phyloP scores from a whole-genome alignment of 2,113 vertebrate species.

The Podiceps cristatus region DNA sequence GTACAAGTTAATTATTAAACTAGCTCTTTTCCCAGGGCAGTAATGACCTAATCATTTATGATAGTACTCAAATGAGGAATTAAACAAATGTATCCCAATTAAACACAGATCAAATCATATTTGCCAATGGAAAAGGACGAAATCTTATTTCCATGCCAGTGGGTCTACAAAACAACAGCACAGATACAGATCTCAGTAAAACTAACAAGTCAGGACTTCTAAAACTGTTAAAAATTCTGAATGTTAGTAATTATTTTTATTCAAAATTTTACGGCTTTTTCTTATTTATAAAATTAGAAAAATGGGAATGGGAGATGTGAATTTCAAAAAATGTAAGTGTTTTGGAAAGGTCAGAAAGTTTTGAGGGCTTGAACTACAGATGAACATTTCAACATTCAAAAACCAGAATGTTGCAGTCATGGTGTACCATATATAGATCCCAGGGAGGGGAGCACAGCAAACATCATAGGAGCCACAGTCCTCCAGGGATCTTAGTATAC shows the following conservation, averaged over 20 bases:
- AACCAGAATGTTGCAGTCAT: neutral
- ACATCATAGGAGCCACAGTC: neutral
- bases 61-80: slow-evolving; percentile 1
- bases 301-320: neutral
- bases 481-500: neutral
- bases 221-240: neutral
- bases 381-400: neutral
- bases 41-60: slow-evolving; percentile 36
- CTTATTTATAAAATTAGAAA: neutral
- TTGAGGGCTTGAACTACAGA: neutral
- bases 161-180: neutral
- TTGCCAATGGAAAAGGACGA: slow-evolving; percentile 9
- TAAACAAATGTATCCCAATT: slow-evolving; percentile 37
- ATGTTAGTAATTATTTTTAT: neutral
- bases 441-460: neutral
- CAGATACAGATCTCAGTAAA: neutral
- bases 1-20: slow-evolving; percentile 45
- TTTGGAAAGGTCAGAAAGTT: neutral
- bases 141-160: neutral
- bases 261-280: neutral
- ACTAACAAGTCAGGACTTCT: neutral
- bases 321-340: neutral
- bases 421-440: neutral
- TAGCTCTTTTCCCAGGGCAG: neutral
- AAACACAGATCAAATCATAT: slow-evolving; percentile 11